Evolutionary conservation across 1,140 invertebrate genomes (phyloP).

Genomic region (Trigoniulus corallinus): DNA sequence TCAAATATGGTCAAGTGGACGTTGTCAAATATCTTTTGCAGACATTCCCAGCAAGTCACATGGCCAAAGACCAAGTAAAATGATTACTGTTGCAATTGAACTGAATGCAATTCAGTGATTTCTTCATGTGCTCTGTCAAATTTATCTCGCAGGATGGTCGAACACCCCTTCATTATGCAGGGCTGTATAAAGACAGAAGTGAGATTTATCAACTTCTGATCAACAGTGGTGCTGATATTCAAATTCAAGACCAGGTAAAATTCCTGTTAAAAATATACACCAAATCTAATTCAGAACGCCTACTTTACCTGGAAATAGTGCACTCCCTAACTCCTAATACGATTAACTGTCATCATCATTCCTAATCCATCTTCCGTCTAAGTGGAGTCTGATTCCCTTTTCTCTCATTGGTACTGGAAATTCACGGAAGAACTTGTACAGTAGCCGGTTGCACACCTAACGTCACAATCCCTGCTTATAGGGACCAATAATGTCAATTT

Average conservation of each 20-base stretch:
- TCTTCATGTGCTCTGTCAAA: constrained; percentile 10
- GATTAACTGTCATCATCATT: too few relatives aligned
- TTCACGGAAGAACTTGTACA: too few relatives aligned
- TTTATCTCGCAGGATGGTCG: constrained; percentile 12
- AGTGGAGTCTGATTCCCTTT: too few relatives aligned
- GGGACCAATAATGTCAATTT: too few relatives aligned
- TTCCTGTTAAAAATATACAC: neutral
- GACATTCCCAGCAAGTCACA: constrained; percentile 10
- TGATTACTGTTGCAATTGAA: too few relatives aligned
- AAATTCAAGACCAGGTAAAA: constrained; percentile 15
- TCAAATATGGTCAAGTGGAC: constrained; percentile 11
- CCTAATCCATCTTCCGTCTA: too few relatives aligned
- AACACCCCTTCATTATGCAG: constrained; percentile 19
- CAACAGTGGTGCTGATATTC: constrained; percentile 15
- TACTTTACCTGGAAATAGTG: too few relatives aligned
- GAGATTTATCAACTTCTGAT: constrained; percentile 17
- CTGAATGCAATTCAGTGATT: too few relatives aligned
- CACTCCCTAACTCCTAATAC: too few relatives aligned
- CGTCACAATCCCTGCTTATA: too few relatives aligned
- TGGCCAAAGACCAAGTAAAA: constrained; percentile 15
- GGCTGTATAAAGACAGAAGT: constrained; percentile 14
- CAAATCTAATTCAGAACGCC: constrained; percentile 22
- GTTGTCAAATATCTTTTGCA: constrained; percentile 12
- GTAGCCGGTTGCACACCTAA: too few relatives aligned
- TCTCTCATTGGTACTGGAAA: too few relatives aligned